These are phyloP conservation scores for Heteractis magnifica DNA, from an alignment of 92 coral and sea anemone genomes.

Conservation along the genomic window DNA sequence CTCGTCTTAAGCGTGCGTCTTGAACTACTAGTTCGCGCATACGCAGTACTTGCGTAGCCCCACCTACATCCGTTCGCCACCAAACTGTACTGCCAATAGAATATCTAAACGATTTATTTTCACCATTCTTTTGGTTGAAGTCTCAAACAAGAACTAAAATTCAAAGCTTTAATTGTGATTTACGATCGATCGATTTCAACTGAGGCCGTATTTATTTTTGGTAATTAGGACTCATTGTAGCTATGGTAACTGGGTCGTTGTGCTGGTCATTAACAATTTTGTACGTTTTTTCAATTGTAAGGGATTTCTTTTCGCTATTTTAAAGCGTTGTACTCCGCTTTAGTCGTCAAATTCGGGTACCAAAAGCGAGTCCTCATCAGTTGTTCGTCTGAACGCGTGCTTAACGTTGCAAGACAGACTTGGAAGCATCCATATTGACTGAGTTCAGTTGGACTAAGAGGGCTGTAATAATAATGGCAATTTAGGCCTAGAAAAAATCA, in stretches of 20 bases:
- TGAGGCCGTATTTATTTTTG: neutral
- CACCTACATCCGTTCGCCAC: neutral
- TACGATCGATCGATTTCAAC: neutral
- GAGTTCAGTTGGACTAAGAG: neutral
- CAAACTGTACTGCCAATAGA: neutral
- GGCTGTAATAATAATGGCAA: neutral
- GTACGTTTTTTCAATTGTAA: neutral
- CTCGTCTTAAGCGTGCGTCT: no score
- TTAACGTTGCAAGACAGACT: no score
- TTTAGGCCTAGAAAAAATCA: neutral
- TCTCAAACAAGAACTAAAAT: neutral
- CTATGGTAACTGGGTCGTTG: neutral
- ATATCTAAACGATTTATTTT: neutral
- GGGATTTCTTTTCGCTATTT: neutral
- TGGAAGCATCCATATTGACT: no score
- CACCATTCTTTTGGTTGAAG: neutral
- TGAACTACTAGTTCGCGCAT: neutral
- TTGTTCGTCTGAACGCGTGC: no score
- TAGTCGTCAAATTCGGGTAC: neutral
- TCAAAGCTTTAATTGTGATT: neutral
- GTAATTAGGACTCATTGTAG: neutral
- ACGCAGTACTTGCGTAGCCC: neutral
- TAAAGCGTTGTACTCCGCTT: neutral
- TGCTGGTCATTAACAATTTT: neutral
- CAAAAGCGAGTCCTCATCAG: no score